Base-by-base conservation (phyloP, 2,888 invertebrate genomes). In the Onthophagus sagittarius region DNA sequence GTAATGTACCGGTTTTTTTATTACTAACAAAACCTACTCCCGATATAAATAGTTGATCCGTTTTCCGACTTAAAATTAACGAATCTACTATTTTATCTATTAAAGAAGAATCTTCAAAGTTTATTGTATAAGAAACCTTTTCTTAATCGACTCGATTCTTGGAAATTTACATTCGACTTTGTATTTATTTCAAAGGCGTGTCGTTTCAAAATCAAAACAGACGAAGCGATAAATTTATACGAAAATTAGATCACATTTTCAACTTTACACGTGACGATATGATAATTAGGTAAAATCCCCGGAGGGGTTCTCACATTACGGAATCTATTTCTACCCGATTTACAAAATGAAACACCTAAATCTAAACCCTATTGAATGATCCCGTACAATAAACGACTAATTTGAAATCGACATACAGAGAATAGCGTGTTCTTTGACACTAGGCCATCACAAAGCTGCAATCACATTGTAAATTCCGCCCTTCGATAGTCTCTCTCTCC, bases 391-490 rank as follows among this genome's bases (percentile, higher is more conserved):
- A 81, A 67, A 81, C 79, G 82, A 82, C 82, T 83, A 84, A 83
- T 84, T 83, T 81, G 78, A 81, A 83, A 83, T 83, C 82, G 82
- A 74, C 79, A 81, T 81, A 82, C 82, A 82, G 82, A 81, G 81
- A 81, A 81, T 78, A 78, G 80, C 79, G 79, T 78, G 78, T 83
- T 83, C 82, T 82, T 82, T 79, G 81, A 81, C 64, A 76, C 79
- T 75, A 74, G 77, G 78, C 23, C 23, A 23, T 79, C 79, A 82
- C 83, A 83, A 83, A 84, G 84, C 82, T 80, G 79, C 82, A 83
- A 83, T 84, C 84, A 81, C 84, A 85, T 85, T 84, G 84, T 83
- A 82, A 82, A 85, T 85, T 85, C 85, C 85, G 81, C 85, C 85
- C 82, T 80, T 83, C 14, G 14, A 15, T 15, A 64, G 15, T 15